phyloP scores from a whole-genome alignment of 37 sponge, comb jelly and placozoan species.

The Mnemiopsis leidyi region DNA sequence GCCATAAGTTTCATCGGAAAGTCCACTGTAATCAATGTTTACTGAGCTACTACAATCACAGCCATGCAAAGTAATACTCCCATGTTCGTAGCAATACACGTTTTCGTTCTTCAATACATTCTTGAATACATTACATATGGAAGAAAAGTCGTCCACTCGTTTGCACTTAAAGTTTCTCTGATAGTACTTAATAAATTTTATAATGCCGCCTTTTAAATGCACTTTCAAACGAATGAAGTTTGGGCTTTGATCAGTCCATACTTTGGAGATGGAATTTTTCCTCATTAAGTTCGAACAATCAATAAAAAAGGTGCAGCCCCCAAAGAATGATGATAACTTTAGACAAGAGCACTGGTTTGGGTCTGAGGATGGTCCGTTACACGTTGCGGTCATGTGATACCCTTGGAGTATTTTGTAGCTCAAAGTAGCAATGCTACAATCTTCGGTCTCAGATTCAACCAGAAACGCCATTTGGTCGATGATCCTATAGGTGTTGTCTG shows the following conservation, averaged over 20 bases:
- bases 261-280: not conserved
- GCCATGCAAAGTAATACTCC: not conserved
- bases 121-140: not conserved
- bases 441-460: not conserved
- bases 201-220: not conserved
- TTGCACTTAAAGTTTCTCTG: not conserved
- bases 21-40: not conserved
- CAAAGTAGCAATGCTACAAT: not conserved
- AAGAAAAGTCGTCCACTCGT: not conserved
- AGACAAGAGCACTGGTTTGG: not conserved
- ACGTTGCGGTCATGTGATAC: not conserved
- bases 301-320: not conserved
- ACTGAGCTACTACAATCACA: not conserved
- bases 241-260: not conserved
- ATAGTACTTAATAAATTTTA: not conserved
- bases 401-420: not conserved
- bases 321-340: not conserved
- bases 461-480: not conserved
- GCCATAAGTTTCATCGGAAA: not conserved
- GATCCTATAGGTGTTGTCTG: too few relatives aligned
- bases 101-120: not conserved
- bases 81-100: not conserved
- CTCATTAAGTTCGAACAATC: not conserved
- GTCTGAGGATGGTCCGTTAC: not conserved
- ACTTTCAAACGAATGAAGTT: not conserved